Conservation (phyloP, 2,888 invertebrate genomes). For the Lasioglossum villosulum region DNA sequence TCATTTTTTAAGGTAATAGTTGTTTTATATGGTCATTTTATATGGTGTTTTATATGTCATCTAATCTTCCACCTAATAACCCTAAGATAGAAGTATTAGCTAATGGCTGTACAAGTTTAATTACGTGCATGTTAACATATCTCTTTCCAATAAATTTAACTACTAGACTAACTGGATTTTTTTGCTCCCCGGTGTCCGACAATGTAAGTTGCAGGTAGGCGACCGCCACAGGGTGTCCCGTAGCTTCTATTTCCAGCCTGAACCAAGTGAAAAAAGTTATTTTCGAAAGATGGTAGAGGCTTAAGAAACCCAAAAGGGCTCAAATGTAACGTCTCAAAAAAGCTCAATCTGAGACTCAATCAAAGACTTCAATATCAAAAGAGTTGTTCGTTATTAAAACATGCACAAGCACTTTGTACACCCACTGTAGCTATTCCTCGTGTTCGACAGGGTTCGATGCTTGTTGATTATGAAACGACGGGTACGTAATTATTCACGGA, state of each 20-base stretch:
- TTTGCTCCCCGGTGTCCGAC: background rate
- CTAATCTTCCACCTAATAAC: background rate
- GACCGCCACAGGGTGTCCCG: background rate
- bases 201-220: constrained; percentile 9
- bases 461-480: background rate
- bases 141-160: background rate
- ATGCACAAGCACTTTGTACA: too few species aligned
- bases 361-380: too few species aligned
- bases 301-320: too few species aligned
- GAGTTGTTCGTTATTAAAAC: too few species aligned
- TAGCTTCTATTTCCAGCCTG: background rate
- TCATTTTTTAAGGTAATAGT: background rate
- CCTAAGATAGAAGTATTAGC: background rate
- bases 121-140: background rate
- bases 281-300: background rate
- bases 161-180: background rate
- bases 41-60: too few species aligned
- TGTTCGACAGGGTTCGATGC: background rate
- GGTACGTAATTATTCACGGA: background rate
- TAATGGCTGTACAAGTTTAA: background rate
- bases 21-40: background rate
- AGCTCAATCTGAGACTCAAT: too few species aligned
- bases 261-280: background rate
- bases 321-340: too few species aligned
- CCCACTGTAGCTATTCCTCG: background rate